Evolutionary conservation across 2,797 vertebrate species (phyloP).

Genomic region (Monodelphis domestica): DNA sequence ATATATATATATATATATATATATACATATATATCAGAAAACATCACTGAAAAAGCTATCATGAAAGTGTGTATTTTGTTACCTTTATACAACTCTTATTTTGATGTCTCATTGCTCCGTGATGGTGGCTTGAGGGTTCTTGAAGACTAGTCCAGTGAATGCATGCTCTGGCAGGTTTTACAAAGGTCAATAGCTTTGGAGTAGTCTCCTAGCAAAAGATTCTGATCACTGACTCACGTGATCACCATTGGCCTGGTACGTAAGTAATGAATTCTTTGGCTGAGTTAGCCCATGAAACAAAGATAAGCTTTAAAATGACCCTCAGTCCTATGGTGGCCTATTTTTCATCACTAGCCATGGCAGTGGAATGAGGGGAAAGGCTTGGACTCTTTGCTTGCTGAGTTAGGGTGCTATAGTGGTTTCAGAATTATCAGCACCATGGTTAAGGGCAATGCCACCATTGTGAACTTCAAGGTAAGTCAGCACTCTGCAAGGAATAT

Average conservation of each 20-base stretch:
- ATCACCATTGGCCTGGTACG: too few species aligned
- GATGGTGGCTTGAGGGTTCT: not conserved
- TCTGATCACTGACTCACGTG: not conserved
- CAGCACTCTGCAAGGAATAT: not conserved
- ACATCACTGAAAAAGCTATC: not conserved
- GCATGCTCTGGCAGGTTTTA: not conserved
- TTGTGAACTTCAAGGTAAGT: not conserved
- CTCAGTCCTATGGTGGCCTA: not conserved
- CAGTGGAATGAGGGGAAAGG: not conserved
- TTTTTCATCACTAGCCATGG: not conserved
- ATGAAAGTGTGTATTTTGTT: not conserved
- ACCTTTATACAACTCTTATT: not conserved
- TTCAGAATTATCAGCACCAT: not conserved
- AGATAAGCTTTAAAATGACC: not conserved
- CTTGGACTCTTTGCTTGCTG: not conserved
- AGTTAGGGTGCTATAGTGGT: not conserved
- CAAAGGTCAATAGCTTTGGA: not conserved
- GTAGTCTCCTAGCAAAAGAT: not conserved
- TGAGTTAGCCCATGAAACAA: not conserved
- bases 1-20: too few species aligned
- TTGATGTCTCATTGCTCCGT: not conserved
- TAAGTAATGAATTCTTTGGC: not conserved
- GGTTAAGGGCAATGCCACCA: not conserved
- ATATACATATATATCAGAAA: not conserved
- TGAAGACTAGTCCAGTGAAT: not conserved